A percentile compares a stretch with the other conserved stretches of the same genome.
These are phyloP conservation scores for Lissocephala sabroskyi DNA, from an alignment of 2,888 invertebrate genomes.

Conservation along the genomic window DNA sequence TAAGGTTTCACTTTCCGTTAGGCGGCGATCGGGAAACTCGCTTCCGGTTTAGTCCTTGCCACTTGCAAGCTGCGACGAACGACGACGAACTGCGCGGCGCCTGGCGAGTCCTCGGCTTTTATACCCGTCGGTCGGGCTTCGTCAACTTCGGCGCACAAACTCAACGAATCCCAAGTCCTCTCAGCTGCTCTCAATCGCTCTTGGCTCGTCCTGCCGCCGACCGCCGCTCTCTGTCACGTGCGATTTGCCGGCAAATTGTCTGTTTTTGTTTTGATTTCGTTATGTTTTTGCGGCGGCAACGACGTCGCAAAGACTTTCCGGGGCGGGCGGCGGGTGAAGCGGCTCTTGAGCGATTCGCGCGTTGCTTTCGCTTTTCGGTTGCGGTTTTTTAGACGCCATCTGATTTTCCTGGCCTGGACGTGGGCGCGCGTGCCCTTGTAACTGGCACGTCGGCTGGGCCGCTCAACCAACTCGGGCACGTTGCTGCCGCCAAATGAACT, in stretches of 20 bases:
- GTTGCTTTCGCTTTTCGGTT: conserved; percentile 41
- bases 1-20: conserved; percentile 48
- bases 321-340: too few relatives aligned
- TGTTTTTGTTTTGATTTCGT: conserved; percentile 59
- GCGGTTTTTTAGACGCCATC: conserved; percentile 30
- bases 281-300: conserved; percentile 17
- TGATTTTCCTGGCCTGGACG: conserved; percentile 3
- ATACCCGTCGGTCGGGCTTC: conserved; percentile 29
- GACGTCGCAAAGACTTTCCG: too few relatives aligned
- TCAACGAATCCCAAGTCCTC: background rate
- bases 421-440: conserved; percentile 35
- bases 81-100: conserved; percentile 44
- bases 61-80: conserved; percentile 23
- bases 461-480: background rate
- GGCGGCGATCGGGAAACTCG: background rate
- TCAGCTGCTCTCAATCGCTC: background rate
- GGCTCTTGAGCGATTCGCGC: conserved; percentile 11
- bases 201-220: background rate
- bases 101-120: conserved; percentile 29
- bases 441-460: conserved; percentile 29
- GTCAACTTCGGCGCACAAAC: conserved; percentile 45
- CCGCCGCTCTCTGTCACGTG: conserved; percentile 37
- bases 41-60: conserved; percentile 8
- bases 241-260: conserved; percentile 53
- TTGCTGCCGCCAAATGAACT: conserved; percentile 24